These are phyloP conservation scores for Drepana falcataria DNA, from an alignment of 2,888 invertebrate species.

Conservation along the genomic window DNA sequence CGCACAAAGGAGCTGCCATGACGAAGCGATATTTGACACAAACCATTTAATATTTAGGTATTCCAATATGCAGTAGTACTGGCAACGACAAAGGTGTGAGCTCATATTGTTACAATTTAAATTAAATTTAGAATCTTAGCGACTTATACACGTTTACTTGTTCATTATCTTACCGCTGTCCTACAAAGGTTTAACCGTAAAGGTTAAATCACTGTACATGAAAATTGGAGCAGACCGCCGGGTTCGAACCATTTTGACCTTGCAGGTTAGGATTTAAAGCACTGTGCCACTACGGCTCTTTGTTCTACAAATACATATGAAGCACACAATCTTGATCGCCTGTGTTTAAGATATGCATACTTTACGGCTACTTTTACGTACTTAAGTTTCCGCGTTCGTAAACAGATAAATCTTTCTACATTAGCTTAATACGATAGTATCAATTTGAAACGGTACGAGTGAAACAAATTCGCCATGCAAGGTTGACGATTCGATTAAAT, in stretches of 20 bases:
- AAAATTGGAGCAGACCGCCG: neutral
- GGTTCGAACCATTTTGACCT: neutral
- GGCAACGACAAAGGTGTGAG: slow-evolving; percentile 25
- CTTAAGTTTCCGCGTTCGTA: neutral
- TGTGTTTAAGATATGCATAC: neutral
- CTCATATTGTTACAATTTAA: too few species aligned
- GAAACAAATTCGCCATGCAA: neutral
- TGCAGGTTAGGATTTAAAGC: too few species aligned
- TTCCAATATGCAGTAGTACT: slow-evolving; percentile 59
- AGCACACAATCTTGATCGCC: too few species aligned
- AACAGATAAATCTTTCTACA: neutral
- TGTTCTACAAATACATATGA: too few species aligned
- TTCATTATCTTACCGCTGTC: too few species aligned
- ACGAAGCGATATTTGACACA: slow-evolving; percentile 65
- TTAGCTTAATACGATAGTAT: neutral
- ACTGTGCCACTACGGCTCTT: too few species aligned
- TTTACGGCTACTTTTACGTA: neutral
- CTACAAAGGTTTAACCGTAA: too few species aligned
- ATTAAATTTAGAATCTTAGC: too few species aligned
- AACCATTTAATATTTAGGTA: slow-evolving; percentile 76
- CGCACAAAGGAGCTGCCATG: slow-evolving; percentile 73
- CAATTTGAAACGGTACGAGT: neutral
- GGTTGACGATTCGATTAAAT: neutral
- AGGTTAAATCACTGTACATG: too few species aligned
- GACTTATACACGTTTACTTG: too few species aligned